A percentile compares a stretch with the other conserved stretches of the same genome.
Conservation (phyloP, 37 sponge, comb jelly and placozoan genomes). For the Beroe ovata region DNA sequence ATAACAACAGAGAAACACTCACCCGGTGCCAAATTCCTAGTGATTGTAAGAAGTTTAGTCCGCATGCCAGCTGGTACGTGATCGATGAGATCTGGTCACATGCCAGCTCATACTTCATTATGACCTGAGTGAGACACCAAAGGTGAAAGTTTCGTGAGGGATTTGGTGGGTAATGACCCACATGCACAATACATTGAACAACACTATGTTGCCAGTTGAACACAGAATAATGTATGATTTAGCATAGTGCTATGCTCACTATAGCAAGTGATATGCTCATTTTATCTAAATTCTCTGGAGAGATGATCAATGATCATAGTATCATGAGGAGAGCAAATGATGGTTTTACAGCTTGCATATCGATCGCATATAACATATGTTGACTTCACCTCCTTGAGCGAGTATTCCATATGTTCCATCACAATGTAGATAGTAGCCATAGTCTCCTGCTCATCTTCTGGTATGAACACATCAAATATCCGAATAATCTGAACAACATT, state of each 20-base stretch:
- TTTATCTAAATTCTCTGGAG: no score
- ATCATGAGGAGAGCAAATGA: no score
- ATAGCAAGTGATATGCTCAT: no score
- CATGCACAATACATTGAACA: no score
- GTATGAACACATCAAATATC: conserved; percentile 42
- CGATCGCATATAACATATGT: neutral
- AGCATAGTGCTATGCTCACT: no score
- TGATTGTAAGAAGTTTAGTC: conserved; percentile 45
- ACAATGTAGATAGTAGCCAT: conserved; percentile 35
- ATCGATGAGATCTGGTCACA: conserved; percentile 47
- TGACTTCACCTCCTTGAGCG: neutral
- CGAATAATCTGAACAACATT: conserved; percentile 52
- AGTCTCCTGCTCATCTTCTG: neutral
- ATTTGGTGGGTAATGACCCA: no score
- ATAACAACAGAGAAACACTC: conserved; percentile 2
- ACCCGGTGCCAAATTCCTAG: conserved; percentile 58
- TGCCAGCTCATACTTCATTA: neutral
- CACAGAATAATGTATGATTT: no score
- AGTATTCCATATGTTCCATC: conserved; percentile 56
- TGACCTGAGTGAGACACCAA: conserved; percentile 11
- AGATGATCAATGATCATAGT: no score
- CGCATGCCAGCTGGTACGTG: conserved; percentile 36
- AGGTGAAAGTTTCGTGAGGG: no score
- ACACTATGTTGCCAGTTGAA: no score
- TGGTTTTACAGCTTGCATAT: neutral